phyloP scores from a whole-genome alignment of 2,113 vertebrate genomes.

The Callopanchax toddi region DNA sequence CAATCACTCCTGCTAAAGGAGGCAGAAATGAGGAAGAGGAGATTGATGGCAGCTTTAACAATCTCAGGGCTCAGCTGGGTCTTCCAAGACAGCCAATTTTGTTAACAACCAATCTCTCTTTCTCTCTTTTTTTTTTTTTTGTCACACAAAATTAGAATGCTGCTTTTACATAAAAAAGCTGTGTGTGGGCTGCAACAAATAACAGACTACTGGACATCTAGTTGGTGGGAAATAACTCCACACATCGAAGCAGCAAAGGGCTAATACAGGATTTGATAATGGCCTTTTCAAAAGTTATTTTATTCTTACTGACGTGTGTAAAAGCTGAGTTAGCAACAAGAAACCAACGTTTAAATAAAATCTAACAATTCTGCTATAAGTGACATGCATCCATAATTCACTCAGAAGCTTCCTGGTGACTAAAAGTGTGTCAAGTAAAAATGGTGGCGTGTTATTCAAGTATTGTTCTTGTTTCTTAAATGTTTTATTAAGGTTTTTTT shows the following conservation, averaged over 20 bases:
- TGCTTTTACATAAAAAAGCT: slow-evolving; percentile 34
- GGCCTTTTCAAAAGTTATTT: not conserved
- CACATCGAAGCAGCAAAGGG: not conserved
- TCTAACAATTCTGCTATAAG: not conserved
- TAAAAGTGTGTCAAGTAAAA: no score
- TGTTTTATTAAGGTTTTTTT: no score
- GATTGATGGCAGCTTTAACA: slow-evolving; percentile 63
- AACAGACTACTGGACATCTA: not conserved
- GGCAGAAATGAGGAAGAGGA: slow-evolving; percentile 50
- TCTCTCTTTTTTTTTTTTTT: no score
- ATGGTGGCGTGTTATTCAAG: no score
- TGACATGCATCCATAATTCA: not conserved
- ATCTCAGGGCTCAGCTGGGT: slow-evolving; percentile 57
- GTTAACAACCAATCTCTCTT: slow-evolving; percentile 33
- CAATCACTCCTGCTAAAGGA: slow-evolving; percentile 68
- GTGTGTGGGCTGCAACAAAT: slow-evolving; percentile 36
- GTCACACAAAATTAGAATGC: slow-evolving; percentile 42
- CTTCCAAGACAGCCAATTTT: slow-evolving; percentile 43
- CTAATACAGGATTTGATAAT: not conserved
- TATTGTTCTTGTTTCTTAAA: no score
- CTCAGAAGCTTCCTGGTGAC: no score
- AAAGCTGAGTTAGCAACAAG: not conserved
- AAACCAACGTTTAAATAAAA: not conserved
- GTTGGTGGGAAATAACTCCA: not conserved
- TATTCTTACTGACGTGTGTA: not conserved